Base-by-base conservation (phyloP, 1,140 invertebrate species). In the Cecropterus lyciades region DNA sequence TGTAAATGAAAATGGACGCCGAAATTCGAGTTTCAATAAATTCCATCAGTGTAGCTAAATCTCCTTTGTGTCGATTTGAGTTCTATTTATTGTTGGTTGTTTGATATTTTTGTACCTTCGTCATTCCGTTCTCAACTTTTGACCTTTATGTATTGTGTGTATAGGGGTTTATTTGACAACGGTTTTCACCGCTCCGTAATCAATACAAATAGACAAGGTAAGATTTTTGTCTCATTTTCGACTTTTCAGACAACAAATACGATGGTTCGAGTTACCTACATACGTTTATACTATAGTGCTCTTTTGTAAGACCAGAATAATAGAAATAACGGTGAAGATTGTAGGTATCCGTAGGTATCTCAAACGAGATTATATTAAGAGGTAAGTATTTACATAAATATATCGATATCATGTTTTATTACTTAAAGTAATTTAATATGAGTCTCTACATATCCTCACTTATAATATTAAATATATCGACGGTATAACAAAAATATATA, bases 41-140 rank as follows among this genome's bases (percentile, higher is more conserved):
- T 46, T 60, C 56, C 56, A 59, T 48, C 43, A 40, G 45, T 62
- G 46, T 51, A 49, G 57, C 57, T 49, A 62, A 62, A 62, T 62
- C 57, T 60, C 57, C 43, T 62, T 62, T 62, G 57, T 62, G 57
- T 62, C 45, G 57, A 62, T 62, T 62, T 62, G 57, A 62, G 42
- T 62, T 51, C 46, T 62, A 51, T 62, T 62, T 62, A 62, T 62
- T 49, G 30, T 62, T 49, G 24, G 27, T 27, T 30, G 56, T 59
- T 62, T 62, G 57, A 62, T 62, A 62, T 62, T 62, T 62, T 62
- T 49, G 30, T 62, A 51, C 46, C 57, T 49, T 3, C 27, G 57
- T 75, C 70, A 72, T 68, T 72, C 70, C 55, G 57, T 65, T 73
- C 70, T 70, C 67, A 68, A 69, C 63, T 65, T 72, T 45, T 63